Percentiles rank a stretch among this genome's conserved stretches.
These are phyloP conservation scores for Poeciliopsis prolifica DNA, from an alignment of 2,113 vertebrate genomes.

Conservation along the genomic window DNA sequence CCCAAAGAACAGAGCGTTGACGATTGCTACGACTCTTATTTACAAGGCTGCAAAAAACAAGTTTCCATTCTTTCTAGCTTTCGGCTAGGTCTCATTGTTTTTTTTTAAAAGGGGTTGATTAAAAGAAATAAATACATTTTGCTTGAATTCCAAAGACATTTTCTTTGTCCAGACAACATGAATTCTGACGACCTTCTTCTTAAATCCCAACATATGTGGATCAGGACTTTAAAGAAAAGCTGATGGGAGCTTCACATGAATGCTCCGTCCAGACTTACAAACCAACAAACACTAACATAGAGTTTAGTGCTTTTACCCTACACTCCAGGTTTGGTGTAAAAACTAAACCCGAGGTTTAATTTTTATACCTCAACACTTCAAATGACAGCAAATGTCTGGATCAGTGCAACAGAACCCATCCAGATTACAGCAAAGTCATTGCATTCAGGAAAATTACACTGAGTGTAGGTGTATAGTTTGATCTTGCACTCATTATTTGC, in stretches of 20 bases:
- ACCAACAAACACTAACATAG: slow-evolving; percentile 5
- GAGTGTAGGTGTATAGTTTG: no score
- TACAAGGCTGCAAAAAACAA: slow-evolving; percentile 49
- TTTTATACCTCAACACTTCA: slow-evolving; percentile 70
- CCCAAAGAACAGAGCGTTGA: slow-evolving; percentile 24
- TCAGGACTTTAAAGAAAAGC: slow-evolving; percentile 67
- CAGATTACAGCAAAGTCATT: no score
- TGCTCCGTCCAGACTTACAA: slow-evolving; percentile 72
- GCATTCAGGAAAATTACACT: no score
- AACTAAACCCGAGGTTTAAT: slow-evolving; percentile 73
- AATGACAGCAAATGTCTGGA: slow-evolving; percentile 31
- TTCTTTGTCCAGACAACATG: slow-evolving; percentile 20
- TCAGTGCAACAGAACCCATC: slow-evolving; percentile 22
- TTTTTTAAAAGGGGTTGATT: background rate
- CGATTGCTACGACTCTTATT: slow-evolving; percentile 52
- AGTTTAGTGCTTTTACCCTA: no score
- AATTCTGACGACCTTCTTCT: slow-evolving; percentile 65
- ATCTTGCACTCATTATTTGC: no score
- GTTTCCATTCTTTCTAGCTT: slow-evolving; percentile 21
- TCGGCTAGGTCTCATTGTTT: slow-evolving; percentile 7
- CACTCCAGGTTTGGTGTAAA: no score
- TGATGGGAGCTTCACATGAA: slow-evolving; percentile 63
- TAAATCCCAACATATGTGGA: slow-evolving; percentile 61
- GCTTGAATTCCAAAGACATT: background rate
- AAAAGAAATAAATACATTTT: slow-evolving; percentile 15